Evolutionary conservation across 2,888 invertebrate species (phyloP), one percentile per base, ranked within the genome.

Genomic region (Melinaea menophilus): DNA sequence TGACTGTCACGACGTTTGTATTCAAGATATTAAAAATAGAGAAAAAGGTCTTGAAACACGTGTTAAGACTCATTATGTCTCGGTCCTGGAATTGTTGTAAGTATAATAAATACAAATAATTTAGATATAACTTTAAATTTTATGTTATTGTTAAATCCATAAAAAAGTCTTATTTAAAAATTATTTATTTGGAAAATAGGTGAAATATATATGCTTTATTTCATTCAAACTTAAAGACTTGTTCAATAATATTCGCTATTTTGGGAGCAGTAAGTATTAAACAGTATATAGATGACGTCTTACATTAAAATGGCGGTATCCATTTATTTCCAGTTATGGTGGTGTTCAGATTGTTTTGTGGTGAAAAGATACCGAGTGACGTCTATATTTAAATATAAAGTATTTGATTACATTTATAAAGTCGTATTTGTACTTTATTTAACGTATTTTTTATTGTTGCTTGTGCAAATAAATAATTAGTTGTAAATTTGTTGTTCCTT

Each of bases 71-170:
- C 12, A 56, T 64, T 0, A 3, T 75, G 2, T 22, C 62, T 7
- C 34, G 76, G 2, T 5, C 72, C 3, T 80, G 79, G 79, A 67
- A 71, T 60, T 67, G 65, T 47, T 5, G 80, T 80, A 62, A 77
- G 77, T 75, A 56, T 41, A 56, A 9, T 33, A 35, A 35, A 12
- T 9, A 9, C 22, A 22, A 22, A 22, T 5, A 35, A 54, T 31
- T 45, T 35, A 22, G 9, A 11, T 58, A 54, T 41, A 41, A 9
- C 7, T 9, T n/a, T 9, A 41, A 9, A 22, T 22, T 22, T 22
- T 22, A 22, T 22, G 22, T 22, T 22, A 22, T 22, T 22, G 22
- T 22, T 22, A 22, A 22, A 22, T 22, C 22, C 22, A 22, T 22
- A 22, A 22, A 22, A 22, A 22, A 22, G 22, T 22, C 1, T 22